These are phyloP conservation scores for Rhinichthys osculus DNA, from an alignment of 2,797 vertebrate species.

Conservation along the genomic window DNA sequence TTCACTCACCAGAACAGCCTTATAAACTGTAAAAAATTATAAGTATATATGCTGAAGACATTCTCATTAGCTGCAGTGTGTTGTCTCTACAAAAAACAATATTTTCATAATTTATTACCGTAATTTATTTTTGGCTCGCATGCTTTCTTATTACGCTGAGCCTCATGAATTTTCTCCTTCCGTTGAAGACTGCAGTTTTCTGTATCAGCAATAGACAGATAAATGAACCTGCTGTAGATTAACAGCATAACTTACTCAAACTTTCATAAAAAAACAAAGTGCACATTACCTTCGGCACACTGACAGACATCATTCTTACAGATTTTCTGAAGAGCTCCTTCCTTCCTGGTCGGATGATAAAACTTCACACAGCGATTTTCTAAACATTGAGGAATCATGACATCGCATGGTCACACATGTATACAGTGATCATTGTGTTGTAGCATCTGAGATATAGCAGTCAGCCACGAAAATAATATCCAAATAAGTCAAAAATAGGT, in stretches of 20 bases:
- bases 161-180: slow-evolving; percentile 22
- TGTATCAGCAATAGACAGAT: not conserved
- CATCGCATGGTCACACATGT: not conserved
- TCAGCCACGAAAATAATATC: not conserved
- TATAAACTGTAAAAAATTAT: slow-evolving; percentile 46
- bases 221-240: not conserved
- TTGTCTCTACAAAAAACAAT: too few relatives aligned
- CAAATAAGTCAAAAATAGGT: not conserved
- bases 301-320: slow-evolving; percentile 43
- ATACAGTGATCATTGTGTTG: too few relatives aligned
- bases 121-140: slow-evolving; percentile 56
- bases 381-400: slow-evolving; percentile 1
- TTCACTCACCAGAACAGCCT: slow-evolving; percentile 26
- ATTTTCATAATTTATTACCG: slow-evolving; percentile 34
- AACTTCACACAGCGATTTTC: slow-evolving; percentile 52
- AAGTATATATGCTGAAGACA: too few relatives aligned
- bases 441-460: not conserved
- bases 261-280: not conserved
- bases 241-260: too few relatives aligned
- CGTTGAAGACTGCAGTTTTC: slow-evolving; percentile 59
- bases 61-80: too few relatives aligned
- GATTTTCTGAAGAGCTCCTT: slow-evolving; percentile 43
- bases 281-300: slow-evolving; percentile 52
- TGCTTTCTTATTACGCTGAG: slow-evolving; percentile 33
- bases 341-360: slow-evolving; percentile 46